Evolutionary conservation across 2,888 invertebrate species (phyloP).

Genomic region (Busseola fusca): DNA sequence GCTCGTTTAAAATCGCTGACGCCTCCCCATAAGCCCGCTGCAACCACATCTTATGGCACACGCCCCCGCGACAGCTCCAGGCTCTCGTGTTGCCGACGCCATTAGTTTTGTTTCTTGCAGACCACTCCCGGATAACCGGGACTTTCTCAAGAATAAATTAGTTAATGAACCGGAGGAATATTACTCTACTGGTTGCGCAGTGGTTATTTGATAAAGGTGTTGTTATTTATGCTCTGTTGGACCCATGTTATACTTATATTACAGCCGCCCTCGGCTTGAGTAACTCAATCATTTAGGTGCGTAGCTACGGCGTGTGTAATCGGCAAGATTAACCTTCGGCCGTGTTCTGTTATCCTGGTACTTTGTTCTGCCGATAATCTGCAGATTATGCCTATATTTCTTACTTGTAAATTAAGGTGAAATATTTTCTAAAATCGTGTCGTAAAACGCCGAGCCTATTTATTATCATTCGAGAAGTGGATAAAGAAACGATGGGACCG

Average conservation of each 20-base stretch:
- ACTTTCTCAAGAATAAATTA: constrained; percentile 84
- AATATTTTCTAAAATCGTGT: not conserved
- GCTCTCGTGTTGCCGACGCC: constrained; percentile 84
- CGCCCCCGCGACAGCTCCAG: constrained; percentile 56
- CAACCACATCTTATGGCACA: constrained; percentile 59
- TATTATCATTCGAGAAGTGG: not conserved
- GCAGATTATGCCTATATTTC: constrained; percentile 21
- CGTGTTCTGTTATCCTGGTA: constrained; percentile 56
- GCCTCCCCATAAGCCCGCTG: constrained; percentile 29
- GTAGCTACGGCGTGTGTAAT: constrained; percentile 37
- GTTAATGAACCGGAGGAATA: constrained; percentile 83
- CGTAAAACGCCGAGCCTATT: not conserved
- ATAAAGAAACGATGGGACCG: not conserved
- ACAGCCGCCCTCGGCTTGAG: constrained; percentile 36
- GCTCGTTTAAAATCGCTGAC: constrained; percentile 15
- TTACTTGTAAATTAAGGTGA: constrained; percentile 2
- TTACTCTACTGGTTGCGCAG: constrained; percentile 66
- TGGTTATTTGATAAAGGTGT: constrained; percentile 74
- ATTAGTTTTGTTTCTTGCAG: constrained; percentile 87
- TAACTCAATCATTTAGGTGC: constrained; percentile 56
- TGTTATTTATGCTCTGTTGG: constrained; percentile 66
- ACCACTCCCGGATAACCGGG: constrained; percentile 78
- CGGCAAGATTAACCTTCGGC: constrained; percentile 51
- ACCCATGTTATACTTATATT: constrained; percentile 58
- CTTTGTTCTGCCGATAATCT: constrained; percentile 34